Base-by-base conservation (phyloP, 2,113 vertebrate species). In the Prinia subflava region DNA sequence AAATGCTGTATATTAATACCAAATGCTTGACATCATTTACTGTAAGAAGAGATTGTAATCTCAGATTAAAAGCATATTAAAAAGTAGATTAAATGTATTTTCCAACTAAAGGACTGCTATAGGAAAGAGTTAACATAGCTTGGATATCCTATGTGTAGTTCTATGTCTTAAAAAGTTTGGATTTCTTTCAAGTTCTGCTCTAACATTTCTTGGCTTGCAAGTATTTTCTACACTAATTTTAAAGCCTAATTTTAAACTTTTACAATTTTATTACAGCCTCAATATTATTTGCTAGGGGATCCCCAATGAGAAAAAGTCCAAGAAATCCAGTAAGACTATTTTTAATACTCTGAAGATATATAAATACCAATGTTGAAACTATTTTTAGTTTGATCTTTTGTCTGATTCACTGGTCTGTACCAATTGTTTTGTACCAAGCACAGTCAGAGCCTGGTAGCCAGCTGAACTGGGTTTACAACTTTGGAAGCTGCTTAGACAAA, bases 401-500 rank as follows among this genome's bases (percentile, higher is more conserved):
- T 93, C 87, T 90, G 87, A 85, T 94, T 92, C 68, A 31, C 59
- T 91, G 78, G 50, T 80, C 53, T 30, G 10, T 83, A 80, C 62
- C 81, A 64, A 27, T 39, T 70, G 82, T 83, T 85, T 65, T 67
- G 39, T 59, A 85, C 75, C 55, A 73, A 83, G 68, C 84, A 75
- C 70, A 94, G 70, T 65, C 84, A 63, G 67, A 77, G 90, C 44
- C 78, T 70, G 68, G 82, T 89, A 95, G 95, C 93, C 93, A 92
- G 94, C 63, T 89, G 79, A 95, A 95, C 96, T 95, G 94, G 95
- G 95, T 95, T 97, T 95, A 93, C 94, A 91, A 41, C 84, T 93
- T 91, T 60, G 85, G 79, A 90, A 92, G 93, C 79, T 94, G 92
- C 88, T 67, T 44, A 83, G 85, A 85, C 0, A 0, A 91, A 60